Percentiles rank a stretch among this genome's conserved stretches.
Conservation (phyloP, 2,888 invertebrate species). For the Idaea biselata region DNA sequence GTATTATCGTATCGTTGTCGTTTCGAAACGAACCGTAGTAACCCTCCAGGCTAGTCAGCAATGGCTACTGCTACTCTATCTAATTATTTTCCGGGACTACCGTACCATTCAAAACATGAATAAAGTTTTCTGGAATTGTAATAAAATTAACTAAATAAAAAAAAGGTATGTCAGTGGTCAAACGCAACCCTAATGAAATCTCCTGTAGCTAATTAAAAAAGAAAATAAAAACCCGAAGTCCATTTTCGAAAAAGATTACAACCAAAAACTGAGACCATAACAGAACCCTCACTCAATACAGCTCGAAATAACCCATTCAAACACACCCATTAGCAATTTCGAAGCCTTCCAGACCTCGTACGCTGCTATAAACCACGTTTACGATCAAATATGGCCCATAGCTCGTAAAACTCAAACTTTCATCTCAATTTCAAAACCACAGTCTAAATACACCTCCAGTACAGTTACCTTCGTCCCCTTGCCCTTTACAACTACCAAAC, state of each 20-base stretch:
- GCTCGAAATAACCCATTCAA: constrained; percentile 5
- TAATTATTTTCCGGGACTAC: too few relatives aligned
- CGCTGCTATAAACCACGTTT: constrained; percentile 23
- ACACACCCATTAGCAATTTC: constrained; percentile 14
- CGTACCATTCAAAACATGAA: too few relatives aligned
- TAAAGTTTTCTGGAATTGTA: too few relatives aligned
- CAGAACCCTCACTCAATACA: constrained; percentile 4
- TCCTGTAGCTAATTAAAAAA: too few relatives aligned
- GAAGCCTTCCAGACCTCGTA: constrained; percentile 25
- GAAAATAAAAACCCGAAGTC: too few relatives aligned
- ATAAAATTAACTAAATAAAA: too few relatives aligned
- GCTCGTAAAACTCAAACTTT: constrained; percentile 34
- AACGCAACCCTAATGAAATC: too few relatives aligned
- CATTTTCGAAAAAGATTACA: background rate
- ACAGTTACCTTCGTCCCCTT: constrained; percentile 54
- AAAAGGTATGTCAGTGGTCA: too few relatives aligned
- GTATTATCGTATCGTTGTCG: too few relatives aligned
- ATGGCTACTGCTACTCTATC: too few relatives aligned
- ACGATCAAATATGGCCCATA: constrained; percentile 28
- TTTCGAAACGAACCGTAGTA: too few relatives aligned
- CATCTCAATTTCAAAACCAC: constrained; percentile 48
- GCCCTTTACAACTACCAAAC: constrained; percentile 47
- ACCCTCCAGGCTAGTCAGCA: too few relatives aligned
- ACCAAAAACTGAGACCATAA: background rate
- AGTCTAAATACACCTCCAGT: constrained; percentile 49